These are phyloP conservation scores for Dolomedes plantarius DNA, from an alignment of 2,888 invertebrate species.

Conservation along the genomic window DNA sequence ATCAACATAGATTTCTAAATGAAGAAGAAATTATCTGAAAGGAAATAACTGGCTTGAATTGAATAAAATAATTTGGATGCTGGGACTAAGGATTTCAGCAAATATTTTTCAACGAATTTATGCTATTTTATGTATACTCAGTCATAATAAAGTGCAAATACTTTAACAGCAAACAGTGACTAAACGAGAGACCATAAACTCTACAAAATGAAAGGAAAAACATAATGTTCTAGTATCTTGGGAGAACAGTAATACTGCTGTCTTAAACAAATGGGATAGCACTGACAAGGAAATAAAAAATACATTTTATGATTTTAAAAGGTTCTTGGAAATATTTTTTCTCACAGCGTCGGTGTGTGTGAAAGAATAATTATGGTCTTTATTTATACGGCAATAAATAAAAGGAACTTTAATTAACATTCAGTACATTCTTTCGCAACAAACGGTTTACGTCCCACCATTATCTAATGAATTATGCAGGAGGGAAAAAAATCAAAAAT, in stretches of 20 bases:
- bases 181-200: neutral
- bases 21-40: no score
- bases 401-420: slow-evolving; percentile 31
- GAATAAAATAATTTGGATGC: no score
- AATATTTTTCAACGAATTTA: no score
- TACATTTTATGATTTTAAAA: slow-evolving; percentile 19
- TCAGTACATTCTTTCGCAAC: slow-evolving; percentile 18
- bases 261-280: neutral
- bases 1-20: no score
- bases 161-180: no score
- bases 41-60: no score
- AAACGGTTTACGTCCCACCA: slow-evolving; percentile 28
- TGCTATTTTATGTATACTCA: no score
- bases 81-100: no score
- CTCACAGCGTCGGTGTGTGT: slow-evolving; percentile 7
- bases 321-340: neutral
- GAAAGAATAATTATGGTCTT: slow-evolving; percentile 27
- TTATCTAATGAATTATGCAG: slow-evolving; percentile 29
- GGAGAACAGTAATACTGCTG: no score
- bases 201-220: neutral
- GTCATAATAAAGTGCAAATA: no score
- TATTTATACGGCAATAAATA: slow-evolving; percentile 49
- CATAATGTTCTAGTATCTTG: no score
- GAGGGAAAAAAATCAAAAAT: neutral
- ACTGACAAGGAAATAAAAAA: no score